Evolutionary conservation across 2,113 vertebrate genomes (phyloP).

Genomic region (Dissostichus mawsoni): DNA sequence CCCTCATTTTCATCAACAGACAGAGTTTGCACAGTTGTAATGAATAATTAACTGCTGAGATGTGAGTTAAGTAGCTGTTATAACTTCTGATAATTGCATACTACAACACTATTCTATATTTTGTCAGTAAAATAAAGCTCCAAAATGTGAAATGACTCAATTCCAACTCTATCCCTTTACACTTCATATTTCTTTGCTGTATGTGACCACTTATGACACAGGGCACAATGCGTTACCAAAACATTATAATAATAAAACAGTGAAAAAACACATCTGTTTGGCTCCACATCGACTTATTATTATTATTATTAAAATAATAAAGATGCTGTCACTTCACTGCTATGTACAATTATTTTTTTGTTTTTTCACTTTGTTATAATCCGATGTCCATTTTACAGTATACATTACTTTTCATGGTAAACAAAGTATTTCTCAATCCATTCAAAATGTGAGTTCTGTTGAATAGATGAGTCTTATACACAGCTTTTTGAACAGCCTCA

Average conservation of each 20-base stretch:
- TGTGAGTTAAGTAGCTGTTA: not conserved
- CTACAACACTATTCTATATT: not conserved
- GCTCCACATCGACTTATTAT: constrained; percentile 19
- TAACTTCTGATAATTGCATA: not conserved
- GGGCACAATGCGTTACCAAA: constrained; percentile 49
- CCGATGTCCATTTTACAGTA: constrained; percentile 11
- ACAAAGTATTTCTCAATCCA: not conserved
- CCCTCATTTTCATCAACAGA: not conserved
- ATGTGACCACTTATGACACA: constrained; percentile 8
- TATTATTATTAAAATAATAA: constrained; percentile 46
- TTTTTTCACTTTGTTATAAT: not conserved
- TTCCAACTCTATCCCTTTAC: not conserved
- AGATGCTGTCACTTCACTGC: constrained; percentile 13
- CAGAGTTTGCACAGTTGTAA: not conserved
- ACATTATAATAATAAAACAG: constrained; percentile 62
- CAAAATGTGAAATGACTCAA: not conserved
- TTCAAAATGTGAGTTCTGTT: constrained; percentile 9
- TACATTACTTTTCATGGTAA: constrained; percentile 13
- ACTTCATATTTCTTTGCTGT: not conserved
- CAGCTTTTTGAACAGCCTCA: constrained; percentile 5
- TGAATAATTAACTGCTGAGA: not conserved
- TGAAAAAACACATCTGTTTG: constrained; percentile 42
- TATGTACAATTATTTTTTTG: constrained; percentile 44
- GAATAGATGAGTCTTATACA: not conserved
- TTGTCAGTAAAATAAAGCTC: not conserved